A percentile compares a stretch with the other conserved stretches of the same genome.
phyloP scores from a whole-genome alignment of 2,113 vertebrate genomes.

The Perccottus glenii region DNA sequence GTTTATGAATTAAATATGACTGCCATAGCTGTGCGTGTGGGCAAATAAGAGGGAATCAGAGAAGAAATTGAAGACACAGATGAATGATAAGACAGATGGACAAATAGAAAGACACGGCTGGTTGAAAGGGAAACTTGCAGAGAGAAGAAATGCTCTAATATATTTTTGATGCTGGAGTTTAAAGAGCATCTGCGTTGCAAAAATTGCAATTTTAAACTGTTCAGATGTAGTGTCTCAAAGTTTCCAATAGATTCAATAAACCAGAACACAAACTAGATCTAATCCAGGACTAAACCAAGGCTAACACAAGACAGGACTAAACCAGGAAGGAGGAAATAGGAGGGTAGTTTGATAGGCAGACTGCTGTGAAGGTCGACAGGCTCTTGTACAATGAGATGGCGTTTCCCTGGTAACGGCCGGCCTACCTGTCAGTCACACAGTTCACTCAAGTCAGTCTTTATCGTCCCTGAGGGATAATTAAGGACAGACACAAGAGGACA shows the following conservation, averaged over 20 bases:
- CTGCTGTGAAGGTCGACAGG: slow-evolving; percentile 43
- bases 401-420: slow-evolving; percentile 47
- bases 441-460: slow-evolving; percentile 46
- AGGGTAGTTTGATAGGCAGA: slow-evolving; percentile 24
- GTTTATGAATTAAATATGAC: slow-evolving; percentile 43
- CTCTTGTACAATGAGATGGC: slow-evolving; percentile 35
- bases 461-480: slow-evolving; percentile 55
- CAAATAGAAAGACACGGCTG: neutral
- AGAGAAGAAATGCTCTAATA: neutral
- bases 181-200: too few species aligned
- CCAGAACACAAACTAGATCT: too few species aligned
- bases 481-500: neutral
- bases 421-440: slow-evolving; percentile 47
- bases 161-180: too few species aligned
- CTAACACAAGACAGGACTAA: too few species aligned
- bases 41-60: neutral
- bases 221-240: too few species aligned
- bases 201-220: too few species aligned
- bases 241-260: too few species aligned
- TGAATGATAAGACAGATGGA: neutral
- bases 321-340: neutral
- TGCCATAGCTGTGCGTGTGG: slow-evolving; percentile 4
- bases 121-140: neutral
- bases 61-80: slow-evolving; percentile 4
- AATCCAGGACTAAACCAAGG: too few species aligned